Conservation (phyloP, 2,113 vertebrate species). For the Telmatochromis bifrenatus region DNA sequence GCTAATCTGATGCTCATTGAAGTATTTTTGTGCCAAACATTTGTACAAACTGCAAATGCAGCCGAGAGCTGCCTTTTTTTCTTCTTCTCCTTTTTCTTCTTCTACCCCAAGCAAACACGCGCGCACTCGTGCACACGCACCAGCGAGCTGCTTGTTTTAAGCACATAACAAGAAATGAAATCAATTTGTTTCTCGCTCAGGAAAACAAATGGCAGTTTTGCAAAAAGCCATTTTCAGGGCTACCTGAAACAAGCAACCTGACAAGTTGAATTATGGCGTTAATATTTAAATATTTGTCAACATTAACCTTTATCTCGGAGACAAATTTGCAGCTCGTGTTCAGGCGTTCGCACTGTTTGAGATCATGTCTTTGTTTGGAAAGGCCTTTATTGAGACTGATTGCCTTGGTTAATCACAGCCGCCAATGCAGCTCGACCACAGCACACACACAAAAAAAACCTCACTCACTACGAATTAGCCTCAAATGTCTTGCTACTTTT, state of each 20-base stretch:
- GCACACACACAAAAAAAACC: background rate
- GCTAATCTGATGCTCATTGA: background rate
- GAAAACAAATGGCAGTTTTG: conserved; percentile 63
- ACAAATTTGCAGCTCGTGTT: conserved; percentile 67
- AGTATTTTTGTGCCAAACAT: background rate
- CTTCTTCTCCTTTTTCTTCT: background rate
- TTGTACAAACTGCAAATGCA: background rate
- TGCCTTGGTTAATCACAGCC: conserved; percentile 62
- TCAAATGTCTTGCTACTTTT: background rate
- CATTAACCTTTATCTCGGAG: conserved; percentile 72
- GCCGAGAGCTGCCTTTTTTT: background rate
- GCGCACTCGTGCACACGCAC: background rate
- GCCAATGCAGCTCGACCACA: conserved; percentile 31
- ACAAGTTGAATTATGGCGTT: conserved; percentile 71
- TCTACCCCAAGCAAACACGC: background rate
- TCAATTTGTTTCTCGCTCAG: conserved; percentile 46
- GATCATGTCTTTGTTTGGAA: conserved; percentile 63
- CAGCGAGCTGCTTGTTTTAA: conserved; percentile 19
- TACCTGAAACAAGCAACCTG: conserved; percentile 66
- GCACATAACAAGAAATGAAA: conserved; percentile 53
- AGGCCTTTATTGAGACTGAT: conserved; percentile 71
- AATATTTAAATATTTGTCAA: conserved; percentile 76
- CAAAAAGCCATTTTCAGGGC: conserved; percentile 44
- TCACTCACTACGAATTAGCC: background rate
- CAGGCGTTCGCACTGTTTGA: conserved; percentile 49